These are phyloP conservation scores for Unio pictorum DNA, from an alignment of 2,888 invertebrate genomes.

Conservation along the genomic window DNA sequence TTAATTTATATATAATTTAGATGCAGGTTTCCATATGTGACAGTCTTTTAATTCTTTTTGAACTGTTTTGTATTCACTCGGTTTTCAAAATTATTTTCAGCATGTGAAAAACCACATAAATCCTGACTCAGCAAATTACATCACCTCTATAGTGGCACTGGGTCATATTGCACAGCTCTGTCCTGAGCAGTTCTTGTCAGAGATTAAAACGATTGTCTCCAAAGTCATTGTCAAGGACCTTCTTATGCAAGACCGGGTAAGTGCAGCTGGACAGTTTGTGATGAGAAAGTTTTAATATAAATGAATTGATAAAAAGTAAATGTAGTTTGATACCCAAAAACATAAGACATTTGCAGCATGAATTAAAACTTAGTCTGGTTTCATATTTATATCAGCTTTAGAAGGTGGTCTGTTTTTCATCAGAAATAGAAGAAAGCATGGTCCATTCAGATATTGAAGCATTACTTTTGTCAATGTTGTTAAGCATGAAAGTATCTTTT, in stretches of 20 bases:
- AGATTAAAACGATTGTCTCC: slow-evolving; percentile 94
- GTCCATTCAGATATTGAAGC: too few relatives aligned
- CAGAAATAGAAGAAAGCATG: too few relatives aligned
- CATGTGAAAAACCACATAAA: slow-evolving; percentile 74
- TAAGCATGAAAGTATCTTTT: too few relatives aligned
- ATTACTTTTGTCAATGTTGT: too few relatives aligned
- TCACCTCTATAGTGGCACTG: slow-evolving; percentile 93
- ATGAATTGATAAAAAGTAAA: background rate
- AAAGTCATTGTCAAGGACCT: slow-evolving; percentile 94
- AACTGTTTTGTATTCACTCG: too few relatives aligned
- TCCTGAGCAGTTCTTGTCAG: slow-evolving; percentile 89
- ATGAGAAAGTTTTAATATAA: background rate
- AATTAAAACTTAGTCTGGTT: too few relatives aligned
- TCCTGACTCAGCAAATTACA: slow-evolving; percentile 80
- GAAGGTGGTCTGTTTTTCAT: too few relatives aligned
- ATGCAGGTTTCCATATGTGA: background rate
- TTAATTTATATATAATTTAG: too few relatives aligned
- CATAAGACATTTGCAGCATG: background rate
- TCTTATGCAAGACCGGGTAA: slow-evolving; percentile 78
- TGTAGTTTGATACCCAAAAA: background rate
- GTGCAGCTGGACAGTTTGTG: slow-evolving; percentile 16
- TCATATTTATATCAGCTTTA: too few relatives aligned
- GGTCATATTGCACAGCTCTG: slow-evolving; percentile 95
- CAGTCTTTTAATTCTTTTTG: too few relatives aligned
- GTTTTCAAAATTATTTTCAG: slow-evolving; percentile 53